Base-by-base conservation (phyloP, 1,140 invertebrate species). In the Chymomyza costata region DNA sequence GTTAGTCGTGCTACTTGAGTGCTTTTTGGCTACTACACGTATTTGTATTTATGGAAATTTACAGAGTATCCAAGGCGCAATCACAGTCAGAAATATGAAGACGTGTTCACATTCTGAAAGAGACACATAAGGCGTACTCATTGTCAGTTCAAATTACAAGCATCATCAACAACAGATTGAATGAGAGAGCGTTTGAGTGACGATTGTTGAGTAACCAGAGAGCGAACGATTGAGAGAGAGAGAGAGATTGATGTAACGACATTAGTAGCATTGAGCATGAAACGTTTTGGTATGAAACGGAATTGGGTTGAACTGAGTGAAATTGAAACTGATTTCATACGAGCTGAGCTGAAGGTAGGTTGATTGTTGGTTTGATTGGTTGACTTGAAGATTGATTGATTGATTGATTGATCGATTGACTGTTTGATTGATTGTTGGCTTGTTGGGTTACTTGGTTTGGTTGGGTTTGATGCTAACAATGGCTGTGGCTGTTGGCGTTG, bases 51-150 rank as follows among this genome's bases (percentile, higher is more conserved):
- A 67, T 59, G 63, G 74, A 55, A 80, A 67, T 80, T 80, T 80
- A 78, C 73, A 78, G 59, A 83, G 68, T 76, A 81, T 84, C 82
- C 82, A 84, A 63, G 82, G 71, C 82, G 73, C 68, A 57, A 84
- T 80, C 82, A 84, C 62, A 74, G 82, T 83, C 82, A 84, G 82
- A 84, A 84, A 81, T 84, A 84, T 84, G 82, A 84, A 74, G 74
- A 61, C 61, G 65, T 65, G 65, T 84, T 84, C 82, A 84, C 74
- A 80, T 84, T 84, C 82, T 84, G 82, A 84, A 84, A 84, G 82
- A 84, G 71, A 84, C 64, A 80, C 73, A 80, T 70, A 84, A 83
- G 65, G 71, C 71, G 74, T 83, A 83, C 82, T 81, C 76, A 59
- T 78, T 62, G 68, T 80, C 67, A 80, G 73, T 80, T 80, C 74